These are phyloP conservation scores for Cisticola juncidis DNA, from an alignment of 2,113 vertebrate species.

Conservation along the genomic window DNA sequence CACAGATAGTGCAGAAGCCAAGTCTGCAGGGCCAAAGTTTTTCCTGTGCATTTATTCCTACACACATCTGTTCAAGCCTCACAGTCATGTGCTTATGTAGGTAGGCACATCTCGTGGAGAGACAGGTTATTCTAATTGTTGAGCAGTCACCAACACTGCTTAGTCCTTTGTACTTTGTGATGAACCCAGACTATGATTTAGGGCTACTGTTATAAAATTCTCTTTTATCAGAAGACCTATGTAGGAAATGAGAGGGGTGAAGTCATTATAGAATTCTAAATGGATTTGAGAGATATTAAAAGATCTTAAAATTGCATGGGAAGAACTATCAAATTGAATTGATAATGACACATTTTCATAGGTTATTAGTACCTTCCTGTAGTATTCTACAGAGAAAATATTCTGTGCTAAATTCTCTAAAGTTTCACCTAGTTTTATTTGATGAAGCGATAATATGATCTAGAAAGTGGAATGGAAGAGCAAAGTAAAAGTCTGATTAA, in stretches of 20 bases:
- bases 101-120: background rate
- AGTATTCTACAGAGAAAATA: background rate
- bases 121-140: background rate
- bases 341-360: background rate
- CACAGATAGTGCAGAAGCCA: background rate
- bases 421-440: background rate
- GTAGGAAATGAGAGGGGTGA: background rate
- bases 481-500: background rate
- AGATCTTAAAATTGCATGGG: background rate
- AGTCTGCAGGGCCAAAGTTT: background rate
- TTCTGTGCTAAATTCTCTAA: background rate
- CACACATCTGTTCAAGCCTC: background rate
- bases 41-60: background rate
- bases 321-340: background rate
- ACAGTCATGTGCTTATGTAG: background rate
- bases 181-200: background rate
- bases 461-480: background rate
- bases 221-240: background rate
- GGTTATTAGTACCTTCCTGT: background rate
- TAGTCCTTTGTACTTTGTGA: background rate
- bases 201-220: background rate
- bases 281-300: background rate
- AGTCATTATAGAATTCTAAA: background rate
- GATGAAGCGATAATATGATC: background rate
- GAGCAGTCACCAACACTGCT: background rate